These are phyloP conservation scores for Piprites chloris DNA, from an alignment of 2,113 vertebrate species.

Conservation along the genomic window DNA sequence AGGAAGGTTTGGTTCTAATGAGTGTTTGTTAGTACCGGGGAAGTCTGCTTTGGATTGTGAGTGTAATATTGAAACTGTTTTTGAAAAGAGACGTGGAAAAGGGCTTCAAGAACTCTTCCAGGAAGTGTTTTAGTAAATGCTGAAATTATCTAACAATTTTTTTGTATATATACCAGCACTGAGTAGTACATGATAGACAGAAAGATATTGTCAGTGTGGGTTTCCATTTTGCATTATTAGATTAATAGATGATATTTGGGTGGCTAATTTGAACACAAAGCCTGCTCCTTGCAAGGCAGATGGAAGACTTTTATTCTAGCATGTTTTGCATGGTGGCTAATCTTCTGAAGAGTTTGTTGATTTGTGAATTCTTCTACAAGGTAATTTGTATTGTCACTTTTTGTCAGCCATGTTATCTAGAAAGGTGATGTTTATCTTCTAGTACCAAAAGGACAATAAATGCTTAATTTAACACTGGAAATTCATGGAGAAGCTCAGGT, in stretches of 20 bases:
- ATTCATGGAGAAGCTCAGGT: neutral
- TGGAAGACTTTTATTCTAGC: neutral
- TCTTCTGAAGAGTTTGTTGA: neutral
- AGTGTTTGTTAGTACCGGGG: neutral
- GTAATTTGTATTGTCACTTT: neutral
- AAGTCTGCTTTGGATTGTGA: neutral
- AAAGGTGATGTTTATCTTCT: neutral
- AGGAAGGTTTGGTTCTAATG: neutral
- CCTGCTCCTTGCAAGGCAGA: neutral
- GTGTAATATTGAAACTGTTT: neutral
- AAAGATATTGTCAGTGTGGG: neutral
- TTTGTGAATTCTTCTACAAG: neutral
- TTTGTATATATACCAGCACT: neutral
- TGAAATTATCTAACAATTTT: neutral
- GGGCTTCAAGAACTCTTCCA: neutral
- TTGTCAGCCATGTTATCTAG: neutral
- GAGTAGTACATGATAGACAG: neutral
- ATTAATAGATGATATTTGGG: neutral
- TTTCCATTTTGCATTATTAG: neutral
- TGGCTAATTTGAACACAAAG: neutral
- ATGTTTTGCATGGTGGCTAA: neutral
- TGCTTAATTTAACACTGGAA: neutral
- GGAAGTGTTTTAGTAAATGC: neutral
- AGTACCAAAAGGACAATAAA: neutral
- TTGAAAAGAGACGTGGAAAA: neutral